Evolutionary conservation across 2,113 vertebrate species (phyloP), one percentile per base, ranked within the genome.

Genomic region (Odocoileus virginianus): DNA sequence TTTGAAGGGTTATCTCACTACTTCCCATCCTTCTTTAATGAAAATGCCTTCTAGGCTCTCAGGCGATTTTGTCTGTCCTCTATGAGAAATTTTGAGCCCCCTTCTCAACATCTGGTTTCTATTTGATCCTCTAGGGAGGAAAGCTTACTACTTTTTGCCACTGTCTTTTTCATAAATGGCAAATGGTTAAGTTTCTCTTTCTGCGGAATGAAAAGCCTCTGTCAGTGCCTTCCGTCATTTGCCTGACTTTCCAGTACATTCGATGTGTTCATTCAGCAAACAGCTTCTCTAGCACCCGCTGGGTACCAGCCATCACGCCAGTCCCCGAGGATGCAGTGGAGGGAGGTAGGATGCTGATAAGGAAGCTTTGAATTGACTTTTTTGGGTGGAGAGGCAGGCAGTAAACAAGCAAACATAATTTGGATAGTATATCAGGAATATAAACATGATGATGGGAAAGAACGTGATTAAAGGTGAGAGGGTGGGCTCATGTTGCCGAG

Each of bases 21-120:
- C 27, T 81, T 89, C 82, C 61, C 45, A 47, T 88, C 60, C 43
- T 94, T 96, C 86, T 97, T 96, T 76, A 74, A 96, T 94, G 94
- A 94, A 96, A 93, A 71, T 93, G 43, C 45, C 84, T 93, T 91
- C 82, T 67, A 87, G 78, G 43, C 61, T 95, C 50, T 74, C 36
- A 40, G 91, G 57, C 28, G 55, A 84, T 88, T 40, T 40, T 43
- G 28, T 47, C 82, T 60, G 27, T 52, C 43, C 45, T 33, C 36
- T 10, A 5, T 12, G 14, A 91, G 94, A 78, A 45, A 67, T 64
- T 81, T 1, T 58, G 89, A 67, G 12, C 1, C 16, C 8, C 28
- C 21, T 17, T 57, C 87, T 50, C 21, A 30, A 50, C 33, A 89
- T 83, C 94, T 76, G 76, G 33, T 47, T 93, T 91, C 74, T 88